A percentile compares a stretch with the other conserved stretches of the same genome.
Conservation (phyloP, 2,113 vertebrate species). For the Mastomys coucha region DNA sequence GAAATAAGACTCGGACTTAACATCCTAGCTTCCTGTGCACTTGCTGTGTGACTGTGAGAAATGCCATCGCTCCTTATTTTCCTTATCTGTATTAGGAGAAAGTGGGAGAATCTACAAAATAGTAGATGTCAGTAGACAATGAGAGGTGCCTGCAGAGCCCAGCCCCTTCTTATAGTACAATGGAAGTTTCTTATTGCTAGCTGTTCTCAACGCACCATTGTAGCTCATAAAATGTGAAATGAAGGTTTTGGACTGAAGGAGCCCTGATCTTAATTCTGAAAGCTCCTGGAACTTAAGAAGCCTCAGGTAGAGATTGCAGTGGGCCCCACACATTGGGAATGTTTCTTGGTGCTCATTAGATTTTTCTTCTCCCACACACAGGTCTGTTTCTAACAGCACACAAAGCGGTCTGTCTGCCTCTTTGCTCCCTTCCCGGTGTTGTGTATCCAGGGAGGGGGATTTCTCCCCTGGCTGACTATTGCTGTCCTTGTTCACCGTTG, state of each 20-base stretch:
- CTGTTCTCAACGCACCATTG: background rate
- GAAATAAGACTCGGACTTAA: background rate
- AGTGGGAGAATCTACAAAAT: background rate
- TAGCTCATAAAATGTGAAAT: background rate
- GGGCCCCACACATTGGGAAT: background rate
- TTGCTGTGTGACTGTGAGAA: background rate
- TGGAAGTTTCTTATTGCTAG: background rate
- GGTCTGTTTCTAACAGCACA: slow-evolving; percentile 36
- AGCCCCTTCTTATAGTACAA: background rate
- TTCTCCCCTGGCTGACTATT: slow-evolving; percentile 21
- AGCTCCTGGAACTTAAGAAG: background rate
- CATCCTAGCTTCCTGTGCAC: background rate
- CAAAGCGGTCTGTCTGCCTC: slow-evolving; percentile 52
- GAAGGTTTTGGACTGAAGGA: background rate
- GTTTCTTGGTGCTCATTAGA: background rate
- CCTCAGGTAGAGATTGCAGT: background rate
- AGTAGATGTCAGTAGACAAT: background rate
- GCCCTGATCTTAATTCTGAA: background rate
- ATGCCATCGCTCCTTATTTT: background rate
- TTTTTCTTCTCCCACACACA: background rate
- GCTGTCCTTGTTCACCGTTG: slow-evolving; percentile 63
- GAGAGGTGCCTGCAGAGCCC: background rate
- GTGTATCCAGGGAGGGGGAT: background rate
- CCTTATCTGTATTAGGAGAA: slow-evolving; percentile 1
- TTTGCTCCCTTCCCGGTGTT: background rate